These are phyloP conservation scores for Epinephelus awoara DNA, from an alignment of 2,797 vertebrate genomes.

Conservation along the genomic window DNA sequence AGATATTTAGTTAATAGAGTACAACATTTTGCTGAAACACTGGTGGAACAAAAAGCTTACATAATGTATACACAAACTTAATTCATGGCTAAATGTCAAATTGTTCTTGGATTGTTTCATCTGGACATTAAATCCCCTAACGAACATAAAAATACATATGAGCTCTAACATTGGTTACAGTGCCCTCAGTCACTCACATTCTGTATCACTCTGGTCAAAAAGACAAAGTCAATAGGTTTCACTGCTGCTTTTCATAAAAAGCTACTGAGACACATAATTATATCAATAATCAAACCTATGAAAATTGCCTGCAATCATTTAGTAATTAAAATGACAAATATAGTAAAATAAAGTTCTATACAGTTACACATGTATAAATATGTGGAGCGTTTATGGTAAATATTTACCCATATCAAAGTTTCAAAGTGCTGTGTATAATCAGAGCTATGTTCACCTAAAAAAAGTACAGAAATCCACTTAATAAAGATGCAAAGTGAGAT, in stretches of 20 bases:
- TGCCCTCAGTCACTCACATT: slow-evolving; percentile 52
- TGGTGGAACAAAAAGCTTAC: slow-evolving; percentile 37
- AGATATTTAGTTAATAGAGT: slow-evolving; percentile 53
- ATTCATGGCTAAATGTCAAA: slow-evolving; percentile 54
- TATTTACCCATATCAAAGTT: slow-evolving; percentile 63
- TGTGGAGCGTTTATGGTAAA: slow-evolving; percentile 54
- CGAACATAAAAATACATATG: slow-evolving; percentile 58
- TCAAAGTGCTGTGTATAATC: slow-evolving; percentile 65
- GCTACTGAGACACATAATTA: slow-evolving; percentile 50
- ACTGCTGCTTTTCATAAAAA: slow-evolving; percentile 43
- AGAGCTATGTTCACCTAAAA: slow-evolving; percentile 55
- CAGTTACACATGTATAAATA: slow-evolving; percentile 67
- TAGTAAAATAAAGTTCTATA: slow-evolving; percentile 73
- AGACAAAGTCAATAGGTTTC: slow-evolving; percentile 1
- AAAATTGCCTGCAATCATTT: slow-evolving; percentile 76
- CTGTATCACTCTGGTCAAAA: slow-evolving; percentile 28
- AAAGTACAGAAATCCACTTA: slow-evolving; percentile 60
- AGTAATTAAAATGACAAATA: slow-evolving; percentile 64
- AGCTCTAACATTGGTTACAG: slow-evolving; percentile 52
- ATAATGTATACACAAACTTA: slow-evolving; percentile 51
- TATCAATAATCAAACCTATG: slow-evolving; percentile 61
- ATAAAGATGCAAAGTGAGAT: slow-evolving; percentile 64
- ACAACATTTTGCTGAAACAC: slow-evolving; percentile 47
- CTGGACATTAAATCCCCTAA: slow-evolving; percentile 37
- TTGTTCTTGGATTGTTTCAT: slow-evolving; percentile 33